phyloP scores from a whole-genome alignment of 2,888 invertebrate species.

The Hemaris fuciformis region DNA sequence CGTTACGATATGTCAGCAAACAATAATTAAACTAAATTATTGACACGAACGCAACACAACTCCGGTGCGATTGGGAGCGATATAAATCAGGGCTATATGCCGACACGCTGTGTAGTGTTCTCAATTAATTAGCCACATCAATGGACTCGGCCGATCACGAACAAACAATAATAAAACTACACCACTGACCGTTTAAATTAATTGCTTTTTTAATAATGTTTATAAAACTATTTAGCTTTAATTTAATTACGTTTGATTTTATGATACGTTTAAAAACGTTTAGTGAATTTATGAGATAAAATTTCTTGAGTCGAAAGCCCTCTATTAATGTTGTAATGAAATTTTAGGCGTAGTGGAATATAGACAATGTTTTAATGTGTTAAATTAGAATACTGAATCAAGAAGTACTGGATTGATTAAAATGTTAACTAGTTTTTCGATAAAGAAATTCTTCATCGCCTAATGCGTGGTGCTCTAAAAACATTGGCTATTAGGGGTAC shows the following conservation, averaged over 20 bases:
- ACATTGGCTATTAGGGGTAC: too few species aligned
- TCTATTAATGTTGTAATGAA: too few species aligned
- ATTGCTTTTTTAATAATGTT: background rate
- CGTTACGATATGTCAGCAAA: constrained; percentile 32
- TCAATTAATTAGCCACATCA: constrained; percentile 71
- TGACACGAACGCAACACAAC: constrained; percentile 43
- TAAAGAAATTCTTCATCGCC: too few species aligned
- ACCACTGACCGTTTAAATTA: constrained; percentile 16
- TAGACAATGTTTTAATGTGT: too few species aligned
- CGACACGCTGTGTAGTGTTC: constrained; percentile 56
- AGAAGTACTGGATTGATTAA: too few species aligned
- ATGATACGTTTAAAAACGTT: background rate
- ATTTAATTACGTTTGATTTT: background rate
- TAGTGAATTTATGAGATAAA: too few species aligned
- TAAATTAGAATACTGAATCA: too few species aligned
- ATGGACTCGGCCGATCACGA: constrained; percentile 52
- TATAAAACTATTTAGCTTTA: background rate
- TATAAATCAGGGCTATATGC: constrained; percentile 61
- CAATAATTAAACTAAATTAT: constrained; percentile 63
- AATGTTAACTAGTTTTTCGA: too few species aligned
- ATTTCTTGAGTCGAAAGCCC: too few species aligned
- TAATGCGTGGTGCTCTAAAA: too few species aligned
- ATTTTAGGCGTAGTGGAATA: too few species aligned
- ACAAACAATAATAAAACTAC: constrained; percentile 23
- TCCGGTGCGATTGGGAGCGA: constrained; percentile 52